A percentile compares a stretch with the other conserved stretches of the same genome.
These are phyloP conservation scores for Sternarchorhynchus goeldii DNA, from an alignment of 2,797 vertebrate genomes.

Conservation along the genomic window DNA sequence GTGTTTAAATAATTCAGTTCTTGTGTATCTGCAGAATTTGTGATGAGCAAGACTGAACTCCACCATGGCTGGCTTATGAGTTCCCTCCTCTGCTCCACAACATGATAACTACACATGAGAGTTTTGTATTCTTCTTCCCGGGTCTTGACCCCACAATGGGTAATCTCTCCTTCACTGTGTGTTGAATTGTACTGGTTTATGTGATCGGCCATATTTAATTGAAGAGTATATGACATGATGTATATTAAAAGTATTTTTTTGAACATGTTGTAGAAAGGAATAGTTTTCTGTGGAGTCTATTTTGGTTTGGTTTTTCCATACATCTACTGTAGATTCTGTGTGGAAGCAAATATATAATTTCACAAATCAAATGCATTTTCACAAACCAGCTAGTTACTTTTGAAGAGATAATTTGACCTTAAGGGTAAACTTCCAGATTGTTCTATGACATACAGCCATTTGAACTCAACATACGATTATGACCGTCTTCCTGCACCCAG, in stretches of 20 bases:
- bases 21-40: too few relatives aligned
- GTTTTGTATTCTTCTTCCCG: constrained; percentile 30
- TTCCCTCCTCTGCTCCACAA: background rate
- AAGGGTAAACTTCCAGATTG: too few relatives aligned
- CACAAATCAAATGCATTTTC: too few relatives aligned
- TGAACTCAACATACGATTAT: too few relatives aligned
- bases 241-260: background rate
- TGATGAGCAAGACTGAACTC: background rate
- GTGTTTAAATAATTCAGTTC: too few relatives aligned
- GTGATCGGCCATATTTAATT: background rate
- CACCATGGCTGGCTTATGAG: background rate
- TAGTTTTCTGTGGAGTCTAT: background rate
- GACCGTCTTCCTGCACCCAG: too few relatives aligned
- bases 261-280: background rate
- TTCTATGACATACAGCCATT: too few relatives aligned
- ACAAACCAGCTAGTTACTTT: too few relatives aligned
- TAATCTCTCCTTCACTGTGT: constrained; percentile 1
- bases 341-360: too few relatives aligned
- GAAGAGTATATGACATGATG: background rate
- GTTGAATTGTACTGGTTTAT: background rate
- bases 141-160: constrained; percentile 22
- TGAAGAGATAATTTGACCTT: too few relatives aligned
- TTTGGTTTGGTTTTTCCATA: too few relatives aligned
- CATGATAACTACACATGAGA: background rate
- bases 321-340: too few relatives aligned